phyloP scores from a whole-genome alignment of 2,797 vertebrate species.

The Syndactyla subalaris region DNA sequence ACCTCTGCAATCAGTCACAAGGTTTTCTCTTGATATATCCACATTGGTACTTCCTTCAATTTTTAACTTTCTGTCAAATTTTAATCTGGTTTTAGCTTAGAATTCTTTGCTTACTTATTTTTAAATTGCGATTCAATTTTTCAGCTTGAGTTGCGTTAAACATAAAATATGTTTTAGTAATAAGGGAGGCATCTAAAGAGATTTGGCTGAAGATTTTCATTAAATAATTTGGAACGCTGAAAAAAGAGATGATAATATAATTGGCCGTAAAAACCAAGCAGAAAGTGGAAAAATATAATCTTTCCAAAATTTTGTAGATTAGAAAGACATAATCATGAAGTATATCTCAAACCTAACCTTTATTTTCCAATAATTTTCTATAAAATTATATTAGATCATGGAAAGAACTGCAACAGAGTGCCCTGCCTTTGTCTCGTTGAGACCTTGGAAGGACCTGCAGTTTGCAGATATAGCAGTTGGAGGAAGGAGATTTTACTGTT shows the following conservation, averaged over 20 bases:
- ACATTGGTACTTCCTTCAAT: accelerated
- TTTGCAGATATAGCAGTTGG: background rate
- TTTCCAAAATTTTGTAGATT: background rate
- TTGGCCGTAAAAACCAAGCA: background rate
- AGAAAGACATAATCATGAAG: background rate
- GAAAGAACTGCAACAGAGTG: background rate
- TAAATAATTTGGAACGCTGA: background rate
- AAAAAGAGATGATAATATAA: background rate
- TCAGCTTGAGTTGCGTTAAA: background rate
- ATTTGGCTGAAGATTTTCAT: background rate
- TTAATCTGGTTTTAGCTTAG: background rate
- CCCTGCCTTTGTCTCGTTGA: background rate
- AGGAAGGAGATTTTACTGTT: background rate
- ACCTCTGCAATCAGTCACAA: background rate
- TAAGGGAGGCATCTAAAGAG: background rate
- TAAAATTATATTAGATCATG: background rate
- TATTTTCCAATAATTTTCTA: background rate
- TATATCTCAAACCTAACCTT: background rate
- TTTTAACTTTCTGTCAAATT: background rate
- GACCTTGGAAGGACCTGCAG: background rate
- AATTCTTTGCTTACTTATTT: background rate
- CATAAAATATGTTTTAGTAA: background rate
- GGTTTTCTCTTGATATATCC: too few species aligned
- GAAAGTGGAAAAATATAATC: background rate
- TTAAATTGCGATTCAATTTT: background rate